Base-by-base conservation (phyloP, 2,113 vertebrate genomes). In the Gnathonemus echidnorhynchus region DNA sequence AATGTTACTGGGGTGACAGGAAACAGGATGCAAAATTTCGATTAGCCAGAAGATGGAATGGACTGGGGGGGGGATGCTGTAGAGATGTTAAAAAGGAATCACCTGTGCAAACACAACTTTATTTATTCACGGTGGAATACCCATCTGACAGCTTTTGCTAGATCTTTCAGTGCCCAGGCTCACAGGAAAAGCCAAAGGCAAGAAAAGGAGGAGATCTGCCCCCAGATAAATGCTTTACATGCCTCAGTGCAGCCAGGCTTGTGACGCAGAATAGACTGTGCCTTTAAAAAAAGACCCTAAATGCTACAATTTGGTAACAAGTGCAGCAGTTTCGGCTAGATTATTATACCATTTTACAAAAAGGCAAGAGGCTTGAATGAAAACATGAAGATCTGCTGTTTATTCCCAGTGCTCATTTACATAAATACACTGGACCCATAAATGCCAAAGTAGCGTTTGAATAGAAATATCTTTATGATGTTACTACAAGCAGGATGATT, bases 51-150 rank as follows among this genome's bases (percentile, higher is more conserved):
- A 52, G 74, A 92, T 77, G 88, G 93, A 89, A 92, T 90, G 90
- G 80, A 91, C 87, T 85, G 91, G 90, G 89, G 85, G 74, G 88
- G 4, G 88, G 83, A 31, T 66, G n/a, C 91, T 88, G 89, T 86
- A 91, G 90, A 91, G 85, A 91, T 86, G 56, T 31, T 94, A 95
- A 95, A 95, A 96, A 96, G 77, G 92, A 90, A 87, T 92, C 90
- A 93, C 92, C 92, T 92, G 92, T 92, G 84, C 91, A 93, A 92
- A 93, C 90, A 92, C 80, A 86, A 31, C 53, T 87, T 87, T 90
- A 90, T 91, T 92, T 91, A 91, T 91, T 89, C 90, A 89, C 70
- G 84, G 89, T 88, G 89, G 39, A 91, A 90, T 88, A 89, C 48
- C 90, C 91, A 48, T 90, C 70, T 90, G 90, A 91, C 89, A 91